Conservation (phyloP, 2,797 vertebrate genomes). For the Glyptemys insculpta region DNA sequence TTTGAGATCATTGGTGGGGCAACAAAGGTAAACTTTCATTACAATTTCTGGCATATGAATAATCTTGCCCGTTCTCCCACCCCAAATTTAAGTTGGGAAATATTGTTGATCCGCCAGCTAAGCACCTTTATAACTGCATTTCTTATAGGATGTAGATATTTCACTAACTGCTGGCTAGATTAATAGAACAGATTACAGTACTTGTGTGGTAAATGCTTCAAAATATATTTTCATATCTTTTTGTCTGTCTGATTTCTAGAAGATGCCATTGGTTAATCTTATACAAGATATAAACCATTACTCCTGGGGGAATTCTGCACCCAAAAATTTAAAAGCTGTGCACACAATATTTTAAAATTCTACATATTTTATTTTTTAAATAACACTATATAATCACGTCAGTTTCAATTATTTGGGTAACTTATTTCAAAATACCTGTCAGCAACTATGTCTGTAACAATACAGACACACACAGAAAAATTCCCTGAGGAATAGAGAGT, state of each 20-base stretch:
- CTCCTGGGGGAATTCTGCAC: too few relatives aligned
- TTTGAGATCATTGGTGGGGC: neutral
- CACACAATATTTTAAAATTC: too few relatives aligned
- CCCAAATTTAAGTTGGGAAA: neutral
- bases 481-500: too few relatives aligned
- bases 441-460: too few relatives aligned
- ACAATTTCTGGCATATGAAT: neutral
- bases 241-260: neutral
- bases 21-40: neutral
- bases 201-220: neutral
- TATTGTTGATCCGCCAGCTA: neutral
- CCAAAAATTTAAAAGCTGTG: too few relatives aligned
- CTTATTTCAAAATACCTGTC: too few relatives aligned
- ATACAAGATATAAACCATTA: neutral
- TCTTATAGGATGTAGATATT: neutral
- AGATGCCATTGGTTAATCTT: neutral
- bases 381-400: too few relatives aligned
- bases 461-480: too few relatives aligned
- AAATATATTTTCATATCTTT: neutral
- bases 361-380: too few relatives aligned
- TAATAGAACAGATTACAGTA: neutral
- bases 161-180: neutral
- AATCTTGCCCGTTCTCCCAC: neutral
- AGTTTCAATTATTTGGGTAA: too few relatives aligned
- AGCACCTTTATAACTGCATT: neutral